Evolutionary conservation across 2,888 invertebrate species (phyloP), one percentile per base, ranked within the genome.

Genomic region (Tuberolachnus salignus): DNA sequence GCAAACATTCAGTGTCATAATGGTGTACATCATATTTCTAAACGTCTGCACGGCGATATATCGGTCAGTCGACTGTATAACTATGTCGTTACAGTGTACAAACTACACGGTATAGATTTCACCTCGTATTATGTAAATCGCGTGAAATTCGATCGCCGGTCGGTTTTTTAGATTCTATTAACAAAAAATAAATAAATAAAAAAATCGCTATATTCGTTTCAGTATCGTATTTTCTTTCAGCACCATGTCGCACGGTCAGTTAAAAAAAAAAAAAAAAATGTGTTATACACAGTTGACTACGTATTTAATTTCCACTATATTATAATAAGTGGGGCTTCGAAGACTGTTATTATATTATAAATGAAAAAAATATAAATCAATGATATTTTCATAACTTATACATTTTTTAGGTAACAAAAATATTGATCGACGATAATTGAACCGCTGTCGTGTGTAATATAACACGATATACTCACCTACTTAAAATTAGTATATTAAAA

Each of bases 111-210:
- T 74, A 66, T 66, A 66, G 21, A 55, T 66, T 64, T 55, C 63
- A 74, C 44, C 44, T 74, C 44, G n/a, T 64, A 23, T n/a, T 55
- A 74, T 66, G 64, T 74, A 66, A 74, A 74, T 74, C 67, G 23
- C 75, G 14, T 26, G 75, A 66, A 75, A 75, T 57, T 67, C 34
- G 67, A 75, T 66, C 57, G 14, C 64, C 73, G 1, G 61, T 26
- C 59, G 6, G 23, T 13, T 2, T 6, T 34, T 63, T 55, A 42
- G 53, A 44, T 44, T 26, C 23, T 13, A 26, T 16, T 9, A n/a
- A n/a, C n/a, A n/a, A n/a, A n/a, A n/a, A n/a, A n/a, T n/a, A n/a
- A n/a, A n/a, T n/a, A n/a, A 74, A 44, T 64, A 55, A 59, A 44
- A 63, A 72, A 73, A 73, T 19, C 46, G 8, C 46, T 59, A 26